A percentile compares a stretch with the other conserved stretches of the same genome.
phyloP scores from a whole-genome alignment of 2,888 invertebrate species.

The Cybosia mesomella region DNA sequence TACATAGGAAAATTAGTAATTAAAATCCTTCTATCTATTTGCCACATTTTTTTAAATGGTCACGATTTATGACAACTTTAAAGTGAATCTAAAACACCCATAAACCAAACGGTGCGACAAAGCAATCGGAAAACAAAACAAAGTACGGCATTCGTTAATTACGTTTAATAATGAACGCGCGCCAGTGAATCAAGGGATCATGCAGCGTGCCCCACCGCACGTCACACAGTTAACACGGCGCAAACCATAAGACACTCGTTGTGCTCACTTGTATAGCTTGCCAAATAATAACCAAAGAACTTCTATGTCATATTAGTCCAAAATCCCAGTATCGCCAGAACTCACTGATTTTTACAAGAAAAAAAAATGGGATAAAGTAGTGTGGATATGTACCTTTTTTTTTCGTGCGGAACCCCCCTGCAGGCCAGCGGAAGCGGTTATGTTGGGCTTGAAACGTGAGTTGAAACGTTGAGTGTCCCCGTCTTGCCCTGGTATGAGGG shows the following conservation, averaged over 20 bases:
- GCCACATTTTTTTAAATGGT: neutral
- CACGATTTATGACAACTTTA: neutral
- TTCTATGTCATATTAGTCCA: too few species aligned
- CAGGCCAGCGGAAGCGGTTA: too few species aligned
- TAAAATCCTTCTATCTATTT: too few species aligned
- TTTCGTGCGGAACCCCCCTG: too few species aligned
- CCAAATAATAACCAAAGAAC: neutral
- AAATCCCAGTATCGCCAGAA: too few species aligned
- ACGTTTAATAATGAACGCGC: conserved; percentile 76
- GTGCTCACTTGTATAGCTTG: neutral
- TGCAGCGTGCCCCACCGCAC: conserved; percentile 70
- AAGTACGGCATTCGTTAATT: conserved; percentile 56
- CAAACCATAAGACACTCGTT: conserved; percentile 49
- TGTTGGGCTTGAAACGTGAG: too few species aligned
- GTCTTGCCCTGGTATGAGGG: too few species aligned
- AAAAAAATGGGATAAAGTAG: too few species aligned
- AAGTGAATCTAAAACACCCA: neutral
- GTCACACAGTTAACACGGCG: conserved; percentile 65
- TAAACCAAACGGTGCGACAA: neutral
- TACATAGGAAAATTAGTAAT: neutral
- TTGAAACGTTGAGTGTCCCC: too few species aligned
- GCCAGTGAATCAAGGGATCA: conserved; percentile 74
- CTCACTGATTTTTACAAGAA: too few species aligned
- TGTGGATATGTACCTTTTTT: too few species aligned
- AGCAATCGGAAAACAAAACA: conserved; percentile 39